Evolutionary conservation across 2,113 vertebrate genomes (phyloP).

Genomic region (Malurus melanocephalus): DNA sequence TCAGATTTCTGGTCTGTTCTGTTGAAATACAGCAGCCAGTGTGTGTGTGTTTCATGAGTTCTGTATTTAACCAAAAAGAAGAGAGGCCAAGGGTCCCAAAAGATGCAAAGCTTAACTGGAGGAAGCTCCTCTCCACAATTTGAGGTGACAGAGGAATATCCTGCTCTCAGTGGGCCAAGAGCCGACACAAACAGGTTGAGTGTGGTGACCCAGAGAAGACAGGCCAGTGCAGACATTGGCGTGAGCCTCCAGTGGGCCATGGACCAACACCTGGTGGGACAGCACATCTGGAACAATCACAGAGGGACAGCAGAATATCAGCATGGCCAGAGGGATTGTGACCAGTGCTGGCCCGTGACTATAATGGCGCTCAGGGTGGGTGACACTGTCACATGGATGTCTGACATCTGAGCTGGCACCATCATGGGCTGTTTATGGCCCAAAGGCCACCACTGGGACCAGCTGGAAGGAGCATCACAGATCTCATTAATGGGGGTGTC

Average conservation of each 20-base stretch:
- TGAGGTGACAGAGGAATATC: background rate
- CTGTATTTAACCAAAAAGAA: background rate
- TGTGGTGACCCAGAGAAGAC: accelerated
- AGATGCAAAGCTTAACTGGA: background rate
- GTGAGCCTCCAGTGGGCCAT: background rate
- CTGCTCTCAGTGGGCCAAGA: accelerated
- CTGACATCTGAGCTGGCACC: background rate
- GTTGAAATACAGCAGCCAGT: background rate
- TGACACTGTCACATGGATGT: background rate
- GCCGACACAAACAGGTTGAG: background rate
- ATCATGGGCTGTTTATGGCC: accelerated
- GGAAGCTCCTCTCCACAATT: background rate
- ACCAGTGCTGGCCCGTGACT: background rate
- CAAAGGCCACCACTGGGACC: accelerated
- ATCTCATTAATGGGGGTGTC: background rate
- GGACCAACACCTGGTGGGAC: accelerated
- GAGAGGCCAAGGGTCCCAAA: background rate
- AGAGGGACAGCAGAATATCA: background rate
- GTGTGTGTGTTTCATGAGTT: background rate
- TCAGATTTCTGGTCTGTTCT: background rate
- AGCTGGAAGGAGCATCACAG: background rate
- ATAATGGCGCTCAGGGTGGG: background rate
- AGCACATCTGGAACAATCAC: background rate
- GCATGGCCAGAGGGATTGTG: background rate
- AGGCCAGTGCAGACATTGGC: background rate